A percentile compares a stretch with the other conserved stretches of the same genome.
Conservation (phyloP, 2,888 invertebrate species). For the Leucoma salicis region DNA sequence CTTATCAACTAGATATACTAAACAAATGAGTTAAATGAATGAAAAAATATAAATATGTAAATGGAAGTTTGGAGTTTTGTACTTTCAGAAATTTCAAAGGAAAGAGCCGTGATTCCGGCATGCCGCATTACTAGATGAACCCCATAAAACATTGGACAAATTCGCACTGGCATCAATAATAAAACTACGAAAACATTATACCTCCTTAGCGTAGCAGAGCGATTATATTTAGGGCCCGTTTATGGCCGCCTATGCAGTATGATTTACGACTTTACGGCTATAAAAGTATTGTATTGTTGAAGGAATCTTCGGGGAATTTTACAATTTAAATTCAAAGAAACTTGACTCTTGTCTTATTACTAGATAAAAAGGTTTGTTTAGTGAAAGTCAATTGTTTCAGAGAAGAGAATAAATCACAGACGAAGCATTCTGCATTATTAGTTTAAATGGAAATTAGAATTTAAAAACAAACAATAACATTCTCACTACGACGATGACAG, state of each 20-base stretch:
- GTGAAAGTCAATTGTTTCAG: background rate
- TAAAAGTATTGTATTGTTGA: constrained; percentile 39
- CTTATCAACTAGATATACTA: no score
- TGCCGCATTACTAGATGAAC: constrained; percentile 15
- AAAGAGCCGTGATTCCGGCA: constrained; percentile 4
- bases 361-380: background rate
- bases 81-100: constrained; percentile 11
- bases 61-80: constrained; percentile 11
- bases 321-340: constrained; percentile 16
- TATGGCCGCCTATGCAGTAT: constrained; percentile 40
- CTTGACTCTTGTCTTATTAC: constrained; percentile 9
- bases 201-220: constrained; percentile 40
- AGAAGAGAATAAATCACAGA: background rate
- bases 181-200: constrained; percentile 43
- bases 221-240: constrained; percentile 55
- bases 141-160: constrained; percentile 28
- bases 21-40: background rate
- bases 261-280: constrained; percentile 48
- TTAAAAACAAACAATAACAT: background rate
- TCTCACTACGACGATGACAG: background rate
- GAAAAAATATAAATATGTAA: constrained; percentile 8
- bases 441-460: background rate
- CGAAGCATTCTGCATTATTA: background rate
- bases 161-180: constrained; percentile 35
- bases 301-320: constrained; percentile 28